Evolutionary conservation across 2,113 vertebrate genomes (phyloP).

Genomic region (Burhinus oedicnemus): DNA sequence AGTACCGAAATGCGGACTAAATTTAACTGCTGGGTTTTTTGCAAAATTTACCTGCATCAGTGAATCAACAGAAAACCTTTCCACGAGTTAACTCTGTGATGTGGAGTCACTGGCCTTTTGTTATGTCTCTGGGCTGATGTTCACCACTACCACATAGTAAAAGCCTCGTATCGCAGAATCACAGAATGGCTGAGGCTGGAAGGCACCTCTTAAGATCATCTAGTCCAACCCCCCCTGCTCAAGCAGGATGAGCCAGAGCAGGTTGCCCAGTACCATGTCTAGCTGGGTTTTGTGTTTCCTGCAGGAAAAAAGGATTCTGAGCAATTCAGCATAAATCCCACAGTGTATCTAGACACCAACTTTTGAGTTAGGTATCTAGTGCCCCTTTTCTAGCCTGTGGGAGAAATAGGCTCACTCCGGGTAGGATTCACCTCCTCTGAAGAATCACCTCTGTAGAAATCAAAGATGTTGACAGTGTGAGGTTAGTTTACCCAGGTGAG

Average conservation of each 20-base stretch:
- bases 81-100: not conserved
- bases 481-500: not conserved
- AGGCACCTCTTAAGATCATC: not conserved
- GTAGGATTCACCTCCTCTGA: not conserved
- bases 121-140: not conserved
- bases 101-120: not conserved
- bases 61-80: not conserved
- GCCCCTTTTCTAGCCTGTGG: not conserved
- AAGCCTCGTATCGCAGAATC: fast-evolving
- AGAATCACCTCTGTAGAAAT: not conserved
- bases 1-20: not conserved
- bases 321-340: not conserved
- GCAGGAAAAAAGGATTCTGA: not conserved
- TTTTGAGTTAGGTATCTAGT: not conserved
- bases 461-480: not conserved
- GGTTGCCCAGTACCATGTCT: not conserved
- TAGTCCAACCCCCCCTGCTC: not conserved
- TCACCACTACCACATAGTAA: not conserved
- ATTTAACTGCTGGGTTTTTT: not conserved
- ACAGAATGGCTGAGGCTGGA: not conserved
- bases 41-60: not conserved
- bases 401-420: not conserved
- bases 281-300: not conserved
- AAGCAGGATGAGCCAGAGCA: not conserved
- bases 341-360: not conserved